Evolutionary conservation across 2,113 vertebrate genomes (phyloP).

Genomic region (Passer domesticus): DNA sequence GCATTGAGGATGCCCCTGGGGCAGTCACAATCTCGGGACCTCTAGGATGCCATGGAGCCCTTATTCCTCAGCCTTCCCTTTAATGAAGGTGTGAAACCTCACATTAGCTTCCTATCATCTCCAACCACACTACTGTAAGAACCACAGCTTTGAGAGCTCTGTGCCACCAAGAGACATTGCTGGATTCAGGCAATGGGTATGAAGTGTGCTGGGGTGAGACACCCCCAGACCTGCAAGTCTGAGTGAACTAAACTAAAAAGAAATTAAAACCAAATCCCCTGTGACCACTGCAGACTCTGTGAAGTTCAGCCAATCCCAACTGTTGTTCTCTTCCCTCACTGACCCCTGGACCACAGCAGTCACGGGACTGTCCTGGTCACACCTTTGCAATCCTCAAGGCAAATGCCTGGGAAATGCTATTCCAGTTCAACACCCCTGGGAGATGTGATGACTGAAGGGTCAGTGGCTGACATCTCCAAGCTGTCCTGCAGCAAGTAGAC

Average conservation of each 20-base stretch:
- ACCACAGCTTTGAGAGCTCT: not conserved
- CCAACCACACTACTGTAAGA: not conserved
- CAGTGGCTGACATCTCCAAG: not conserved
- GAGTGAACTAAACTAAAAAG: not conserved
- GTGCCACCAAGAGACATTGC: not conserved
- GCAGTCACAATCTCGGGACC: fast-evolving
- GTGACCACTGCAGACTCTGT: not conserved
- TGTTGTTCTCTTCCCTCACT: not conserved
- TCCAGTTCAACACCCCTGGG: not conserved
- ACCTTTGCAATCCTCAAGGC: not conserved
- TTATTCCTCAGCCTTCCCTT: not conserved
- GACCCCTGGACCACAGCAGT: not conserved
- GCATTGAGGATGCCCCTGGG: not conserved
- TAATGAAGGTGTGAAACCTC: not conserved
- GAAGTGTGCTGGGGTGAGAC: not conserved
- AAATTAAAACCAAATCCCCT: not conserved
- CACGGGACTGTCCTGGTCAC: not conserved
- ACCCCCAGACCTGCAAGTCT: not conserved
- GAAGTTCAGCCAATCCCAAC: not conserved
- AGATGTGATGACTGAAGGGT: not conserved
- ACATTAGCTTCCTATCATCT: not conserved
- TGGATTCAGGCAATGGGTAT: not conserved
- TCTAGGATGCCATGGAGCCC: not conserved
- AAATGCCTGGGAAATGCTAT: not conserved
- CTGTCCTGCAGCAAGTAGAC: fast-evolving